phyloP scores from a whole-genome alignment of 2,888 invertebrate species.

The Drosophila suboccidentalis region DNA sequence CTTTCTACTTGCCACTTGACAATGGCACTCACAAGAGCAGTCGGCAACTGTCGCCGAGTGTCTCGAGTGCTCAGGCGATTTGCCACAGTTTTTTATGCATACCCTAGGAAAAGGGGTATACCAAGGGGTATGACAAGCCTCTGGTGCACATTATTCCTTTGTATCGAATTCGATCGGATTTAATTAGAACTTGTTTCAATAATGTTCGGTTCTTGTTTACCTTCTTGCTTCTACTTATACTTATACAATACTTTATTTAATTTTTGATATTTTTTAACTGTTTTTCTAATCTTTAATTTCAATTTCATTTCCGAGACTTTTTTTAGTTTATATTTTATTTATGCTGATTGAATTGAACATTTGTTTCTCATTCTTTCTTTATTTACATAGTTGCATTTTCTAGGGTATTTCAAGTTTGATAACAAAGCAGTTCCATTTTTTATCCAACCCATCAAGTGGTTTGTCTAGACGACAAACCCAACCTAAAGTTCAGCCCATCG shows the following conservation, averaged over 20 bases:
- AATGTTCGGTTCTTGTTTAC: background rate
- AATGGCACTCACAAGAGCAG: conserved; percentile 35
- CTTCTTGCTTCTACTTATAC: background rate
- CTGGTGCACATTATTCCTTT: background rate
- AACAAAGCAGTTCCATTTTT: background rate
- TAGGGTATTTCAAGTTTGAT: conserved; percentile 17
- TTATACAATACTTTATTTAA: background rate
- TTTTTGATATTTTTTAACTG: no score
- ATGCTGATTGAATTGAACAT: no score
- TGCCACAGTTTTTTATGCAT: conserved; percentile 13
- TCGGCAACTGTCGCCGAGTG: conserved; percentile 37
- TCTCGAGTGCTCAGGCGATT: conserved; percentile 45
- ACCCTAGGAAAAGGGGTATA: conserved; percentile 2
- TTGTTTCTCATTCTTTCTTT: no score
- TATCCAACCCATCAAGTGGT: conserved; percentile 24
- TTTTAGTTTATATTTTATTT: background rate
- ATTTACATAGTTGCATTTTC: background rate
- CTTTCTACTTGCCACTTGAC: conserved; percentile 47
- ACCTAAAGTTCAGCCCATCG: background rate
- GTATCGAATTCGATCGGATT: fast-evolving
- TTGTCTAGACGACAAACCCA: conserved; percentile 42
- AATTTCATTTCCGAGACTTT: no score
- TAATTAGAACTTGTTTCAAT: background rate
- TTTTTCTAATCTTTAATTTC: no score
- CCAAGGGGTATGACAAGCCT: background rate